Evolutionary conservation across 1,140 invertebrate species (phyloP), one percentile per base, ranked within the genome.

Genomic region (Diploscapter pachys): DNA sequence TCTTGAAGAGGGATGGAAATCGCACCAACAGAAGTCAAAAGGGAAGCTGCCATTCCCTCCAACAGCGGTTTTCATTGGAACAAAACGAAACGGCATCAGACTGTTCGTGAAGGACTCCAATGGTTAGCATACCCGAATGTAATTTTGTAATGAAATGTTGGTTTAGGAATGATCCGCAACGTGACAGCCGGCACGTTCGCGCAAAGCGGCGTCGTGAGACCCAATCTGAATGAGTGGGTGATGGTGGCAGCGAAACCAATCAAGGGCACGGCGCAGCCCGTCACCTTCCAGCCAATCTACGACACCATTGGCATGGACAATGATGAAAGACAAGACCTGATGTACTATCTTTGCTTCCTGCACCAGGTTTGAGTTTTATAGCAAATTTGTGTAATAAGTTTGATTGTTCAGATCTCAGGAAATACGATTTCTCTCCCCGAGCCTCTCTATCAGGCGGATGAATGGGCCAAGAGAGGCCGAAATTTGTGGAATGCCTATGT

Each of bases 381-480:
- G 9, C 9, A 59, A 13, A 13, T 55, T 75, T 48, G 13, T 59
- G 9, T 13, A 9, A 59, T 9, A 59, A 11, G 13, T 59, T 59
- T 13, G 57, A 13, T 59, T 9, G 57, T 13, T 59, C 57, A 59
- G 13, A 11, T 59, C 9, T 11, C 57, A 11, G 9, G 13, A 59
- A 59, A 13, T 59, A 59, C 31, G 13, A 13, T 76, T 63, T 80
- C 74, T n/a, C 63, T 79, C 6, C 78, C 78, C 13, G 53, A 63
- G 54, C 78, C 78, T 4, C 63, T 79, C 49, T 79, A 79, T 61
- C 57, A 78, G 56, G 79, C 78, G 4, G 73, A 79, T 63, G 78
- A 80, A 71, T 77, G 73, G 63, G 78, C 78, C n/a, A 79, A 80
- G 72, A 72, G 78, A n/a, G 78, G 78, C 11, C 11, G 13, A n/a